phyloP scores from a whole-genome alignment of 92 coral and sea anemone species.

The Heteractis magnifica region DNA sequence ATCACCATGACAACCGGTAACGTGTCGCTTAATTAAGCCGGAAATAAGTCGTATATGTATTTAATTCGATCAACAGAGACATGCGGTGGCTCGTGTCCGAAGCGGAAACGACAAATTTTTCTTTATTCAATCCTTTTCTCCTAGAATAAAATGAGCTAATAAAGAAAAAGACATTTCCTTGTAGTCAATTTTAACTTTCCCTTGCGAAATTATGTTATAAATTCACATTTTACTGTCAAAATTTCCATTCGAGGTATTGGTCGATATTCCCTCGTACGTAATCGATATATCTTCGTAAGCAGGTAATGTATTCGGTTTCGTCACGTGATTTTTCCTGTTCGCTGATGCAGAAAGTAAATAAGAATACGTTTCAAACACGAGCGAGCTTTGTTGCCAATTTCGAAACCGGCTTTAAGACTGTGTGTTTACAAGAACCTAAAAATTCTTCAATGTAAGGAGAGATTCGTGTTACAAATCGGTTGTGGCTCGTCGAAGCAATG shows the following conservation, averaged over 20 bases:
- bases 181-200: background rate
- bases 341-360: constrained; percentile 39
- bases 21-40: background rate
- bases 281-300: constrained; percentile 13
- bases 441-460: background rate
- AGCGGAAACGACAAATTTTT: background rate
- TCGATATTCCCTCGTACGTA: constrained; percentile 5
- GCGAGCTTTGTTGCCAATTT: constrained; percentile 12
- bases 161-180: background rate
- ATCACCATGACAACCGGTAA: constrained; percentile 5
- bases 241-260: background rate
- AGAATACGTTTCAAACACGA: constrained; percentile 15
- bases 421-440: background rate
- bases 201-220: background rate
- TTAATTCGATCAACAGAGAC: background rate
- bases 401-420: constrained; percentile 11
- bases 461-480: background rate
- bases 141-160: background rate
- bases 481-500: constrained; percentile 3
- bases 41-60: background rate
- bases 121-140: background rate
- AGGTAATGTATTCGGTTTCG: constrained; percentile 4
- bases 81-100: constrained; percentile 4
- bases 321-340: constrained; percentile 38
- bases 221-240: background rate